These are phyloP conservation scores for Cherax quadricarinatus DNA, from an alignment of 1,140 invertebrate genomes.

Conservation along the genomic window DNA sequence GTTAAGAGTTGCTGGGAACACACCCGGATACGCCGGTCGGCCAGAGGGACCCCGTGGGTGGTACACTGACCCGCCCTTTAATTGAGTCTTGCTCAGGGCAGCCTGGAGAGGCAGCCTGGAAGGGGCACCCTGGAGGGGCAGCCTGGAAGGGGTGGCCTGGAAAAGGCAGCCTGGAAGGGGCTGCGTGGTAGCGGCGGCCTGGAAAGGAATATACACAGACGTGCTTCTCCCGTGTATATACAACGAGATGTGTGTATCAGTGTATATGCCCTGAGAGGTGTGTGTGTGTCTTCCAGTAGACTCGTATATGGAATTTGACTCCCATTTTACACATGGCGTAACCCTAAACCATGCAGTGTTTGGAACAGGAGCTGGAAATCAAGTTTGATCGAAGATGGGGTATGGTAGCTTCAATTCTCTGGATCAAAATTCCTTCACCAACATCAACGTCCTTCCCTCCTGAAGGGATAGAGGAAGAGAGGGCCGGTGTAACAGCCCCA, in stretches of 20 bases:
- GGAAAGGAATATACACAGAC: no score
- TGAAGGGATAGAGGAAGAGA: no score
- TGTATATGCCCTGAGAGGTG: neutral
- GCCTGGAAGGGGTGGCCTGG: no score
- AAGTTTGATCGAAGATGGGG: no score
- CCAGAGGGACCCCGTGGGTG: conserved; percentile 16
- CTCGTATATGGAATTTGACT: neutral
- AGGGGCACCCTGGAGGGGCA: neutral
- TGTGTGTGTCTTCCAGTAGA: neutral
- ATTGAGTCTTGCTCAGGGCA: neutral
- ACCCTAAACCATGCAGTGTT: no score
- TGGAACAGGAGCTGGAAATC: no score
- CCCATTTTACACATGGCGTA: neutral
- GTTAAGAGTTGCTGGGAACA: neutral
- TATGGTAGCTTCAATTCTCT: no score
- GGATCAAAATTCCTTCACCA: no score
- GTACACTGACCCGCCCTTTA: neutral
- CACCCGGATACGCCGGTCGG: neutral
- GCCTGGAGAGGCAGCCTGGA: neutral
- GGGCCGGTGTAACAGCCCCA: no score
- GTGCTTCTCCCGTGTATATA: no score
- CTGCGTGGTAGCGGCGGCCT: no score
- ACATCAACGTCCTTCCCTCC: no score
- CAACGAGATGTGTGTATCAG: neutral
- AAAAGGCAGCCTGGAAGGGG: neutral